A percentile compares a stretch with the other conserved stretches of the same genome.
These are phyloP conservation scores for Paradoxurus hermaphroditus DNA, from an alignment of 2,113 vertebrate genomes.

Conservation along the genomic window DNA sequence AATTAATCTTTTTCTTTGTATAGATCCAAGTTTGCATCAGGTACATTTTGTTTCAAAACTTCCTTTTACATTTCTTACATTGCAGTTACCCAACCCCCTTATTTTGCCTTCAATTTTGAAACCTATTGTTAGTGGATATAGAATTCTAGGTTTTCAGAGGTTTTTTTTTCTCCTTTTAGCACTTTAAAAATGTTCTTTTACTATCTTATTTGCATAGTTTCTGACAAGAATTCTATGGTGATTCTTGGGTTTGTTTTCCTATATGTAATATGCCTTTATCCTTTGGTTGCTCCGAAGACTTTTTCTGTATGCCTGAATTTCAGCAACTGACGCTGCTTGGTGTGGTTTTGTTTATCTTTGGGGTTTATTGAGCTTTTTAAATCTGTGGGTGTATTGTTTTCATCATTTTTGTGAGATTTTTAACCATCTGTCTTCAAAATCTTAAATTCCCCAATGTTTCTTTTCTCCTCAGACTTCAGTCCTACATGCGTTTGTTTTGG, in stretches of 20 bases:
- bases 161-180: not conserved
- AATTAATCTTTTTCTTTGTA: not conserved
- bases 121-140: not conserved
- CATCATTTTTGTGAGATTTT: constrained; percentile 9
- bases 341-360: not conserved
- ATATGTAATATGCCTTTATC: not conserved
- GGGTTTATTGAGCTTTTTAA: not conserved
- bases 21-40: not conserved
- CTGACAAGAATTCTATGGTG: not conserved
- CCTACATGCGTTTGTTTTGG: not conserved
- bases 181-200: not conserved
- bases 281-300: not conserved
- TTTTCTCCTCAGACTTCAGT: not conserved
- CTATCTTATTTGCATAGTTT: not conserved
- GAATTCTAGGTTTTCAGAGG: not conserved
- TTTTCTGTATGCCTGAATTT: not conserved
- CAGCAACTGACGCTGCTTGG: not conserved
- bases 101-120: not conserved
- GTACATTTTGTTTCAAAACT: not conserved
- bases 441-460: not conserved
- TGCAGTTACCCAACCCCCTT: not conserved
- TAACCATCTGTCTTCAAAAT: not conserved
- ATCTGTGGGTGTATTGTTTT: constrained; percentile 22
- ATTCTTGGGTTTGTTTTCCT: not conserved
- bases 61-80: not conserved